Percentiles rank a stretch among this genome's conserved stretches.
phyloP scores from a whole-genome alignment of 2,797 vertebrate genomes.

The Mus minutoides region DNA sequence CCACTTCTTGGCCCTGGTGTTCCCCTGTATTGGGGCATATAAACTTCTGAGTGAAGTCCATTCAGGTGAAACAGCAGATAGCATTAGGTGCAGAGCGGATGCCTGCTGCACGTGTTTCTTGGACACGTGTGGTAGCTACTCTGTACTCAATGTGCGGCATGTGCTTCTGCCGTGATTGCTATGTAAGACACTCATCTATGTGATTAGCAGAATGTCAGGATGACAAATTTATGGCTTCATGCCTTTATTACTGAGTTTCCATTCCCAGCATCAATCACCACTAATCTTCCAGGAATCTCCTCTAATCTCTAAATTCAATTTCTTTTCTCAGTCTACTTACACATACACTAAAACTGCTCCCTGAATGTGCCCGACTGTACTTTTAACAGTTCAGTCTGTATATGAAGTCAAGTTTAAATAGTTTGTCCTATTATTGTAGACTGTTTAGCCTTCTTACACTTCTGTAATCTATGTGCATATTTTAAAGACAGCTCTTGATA shows the following conservation, averaged over 20 bases:
- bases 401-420: background rate
- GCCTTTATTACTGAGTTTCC: background rate
- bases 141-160: background rate
- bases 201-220: background rate
- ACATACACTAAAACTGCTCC: background rate
- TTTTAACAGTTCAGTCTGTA: background rate
- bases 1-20: too few relatives aligned
- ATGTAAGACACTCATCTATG: background rate
- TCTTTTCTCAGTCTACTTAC: background rate
- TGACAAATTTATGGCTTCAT: background rate
- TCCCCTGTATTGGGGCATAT: too few relatives aligned
- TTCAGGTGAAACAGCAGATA: background rate
- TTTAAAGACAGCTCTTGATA: background rate
- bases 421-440: background rate
- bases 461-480: background rate
- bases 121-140: background rate
- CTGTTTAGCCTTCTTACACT: background rate
- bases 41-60: background rate
- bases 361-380: background rate
- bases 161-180: background rate
- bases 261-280: background rate
- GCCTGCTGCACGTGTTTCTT: background rate
- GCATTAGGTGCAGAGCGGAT: too few relatives aligned
- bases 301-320: background rate
- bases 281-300: too few relatives aligned